Evolutionary conservation across 1,140 invertebrate genomes (phyloP).

Genomic region (Glossosoma conforme): DNA sequence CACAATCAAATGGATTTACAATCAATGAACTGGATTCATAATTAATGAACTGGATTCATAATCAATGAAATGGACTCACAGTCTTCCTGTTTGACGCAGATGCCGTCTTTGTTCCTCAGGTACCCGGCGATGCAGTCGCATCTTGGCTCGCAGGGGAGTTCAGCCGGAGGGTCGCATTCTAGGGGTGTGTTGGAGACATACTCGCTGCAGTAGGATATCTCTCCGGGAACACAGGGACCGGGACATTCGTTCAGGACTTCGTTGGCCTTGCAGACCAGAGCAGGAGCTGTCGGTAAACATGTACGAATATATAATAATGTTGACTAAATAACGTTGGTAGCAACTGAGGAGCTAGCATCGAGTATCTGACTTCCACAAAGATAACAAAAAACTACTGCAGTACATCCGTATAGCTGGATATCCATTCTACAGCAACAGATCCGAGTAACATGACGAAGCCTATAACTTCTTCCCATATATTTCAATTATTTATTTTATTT

Average conservation of each 20-base stretch:
- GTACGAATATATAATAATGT: not conserved
- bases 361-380: too few relatives aligned
- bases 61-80: not conserved
- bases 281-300: not conserved
- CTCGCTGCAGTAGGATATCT: not conserved
- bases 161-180: not conserved
- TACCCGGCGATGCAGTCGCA: not conserved
- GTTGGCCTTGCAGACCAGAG: not conserved
- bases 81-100: not conserved
- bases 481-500: too few relatives aligned
- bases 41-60: too few relatives aligned
- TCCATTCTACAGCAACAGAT: not conserved
- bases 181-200: not conserved
- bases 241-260: not conserved
- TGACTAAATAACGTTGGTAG: too few relatives aligned
- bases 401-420: too few relatives aligned
- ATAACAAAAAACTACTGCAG: too few relatives aligned
- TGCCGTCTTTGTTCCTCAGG: not conserved
- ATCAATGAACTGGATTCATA: too few relatives aligned
- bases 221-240: not conserved
- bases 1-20: too few relatives aligned
- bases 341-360: too few relatives aligned
- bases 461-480: too few relatives aligned
- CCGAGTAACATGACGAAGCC: too few relatives aligned
- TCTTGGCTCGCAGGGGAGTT: not conserved